Percentiles rank a stretch among this genome's conserved stretches.
Conservation (phyloP, 1,140 invertebrate species). For the Drosophila pandora region DNA sequence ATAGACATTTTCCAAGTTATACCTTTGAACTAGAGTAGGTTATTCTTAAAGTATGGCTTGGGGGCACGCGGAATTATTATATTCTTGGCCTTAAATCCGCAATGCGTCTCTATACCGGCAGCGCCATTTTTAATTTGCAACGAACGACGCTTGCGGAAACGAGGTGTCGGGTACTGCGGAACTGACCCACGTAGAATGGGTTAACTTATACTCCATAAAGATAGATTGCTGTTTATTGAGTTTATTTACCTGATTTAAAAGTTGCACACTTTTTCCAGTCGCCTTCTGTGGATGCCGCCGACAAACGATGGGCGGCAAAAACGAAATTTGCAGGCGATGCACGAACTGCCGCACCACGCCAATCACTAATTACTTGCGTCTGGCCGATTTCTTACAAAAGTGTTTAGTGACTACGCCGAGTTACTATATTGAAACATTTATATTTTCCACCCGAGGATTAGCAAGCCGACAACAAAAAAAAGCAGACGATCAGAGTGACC, state of each 20-base stretch:
- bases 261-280: constrained; percentile 17
- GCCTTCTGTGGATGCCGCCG: constrained; percentile 12
- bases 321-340: constrained; percentile 28
- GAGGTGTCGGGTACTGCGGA: neutral
- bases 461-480: constrained; percentile 4
- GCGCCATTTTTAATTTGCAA: constrained; percentile 77
- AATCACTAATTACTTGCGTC: constrained; percentile 15
- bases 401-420: neutral
- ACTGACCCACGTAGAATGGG: neutral
- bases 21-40: neutral
- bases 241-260: constrained; percentile 50
- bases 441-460: neutral
- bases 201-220: neutral
- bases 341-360: constrained; percentile 49
- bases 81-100: constrained; percentile 12
- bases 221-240: too few relatives aligned
- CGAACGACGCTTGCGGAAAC: constrained; percentile 8
- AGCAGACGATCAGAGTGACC: neutral
- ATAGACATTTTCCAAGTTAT: neutral
- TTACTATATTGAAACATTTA: constrained; percentile 2
- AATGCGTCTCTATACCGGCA: constrained; percentile 62
- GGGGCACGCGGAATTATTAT: neutral
- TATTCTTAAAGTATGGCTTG: neutral
- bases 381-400: neutral
- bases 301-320: constrained; percentile 31